Evolutionary conservation across 1,140 invertebrate genomes (phyloP), one percentile per base, ranked within the genome.

Genomic region (Drosophila navojoa): DNA sequence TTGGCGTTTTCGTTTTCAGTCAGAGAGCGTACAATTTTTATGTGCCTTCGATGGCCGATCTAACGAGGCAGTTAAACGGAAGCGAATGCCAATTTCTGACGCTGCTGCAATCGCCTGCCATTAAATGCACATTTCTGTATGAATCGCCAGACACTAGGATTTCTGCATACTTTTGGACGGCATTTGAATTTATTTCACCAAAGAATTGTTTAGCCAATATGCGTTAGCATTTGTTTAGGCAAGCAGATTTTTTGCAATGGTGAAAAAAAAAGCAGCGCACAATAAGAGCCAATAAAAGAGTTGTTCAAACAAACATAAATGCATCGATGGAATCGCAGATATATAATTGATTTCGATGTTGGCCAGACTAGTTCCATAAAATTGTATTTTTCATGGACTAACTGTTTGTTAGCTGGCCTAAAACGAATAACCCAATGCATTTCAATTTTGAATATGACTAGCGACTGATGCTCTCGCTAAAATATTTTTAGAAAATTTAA

Each of bases 11-110:
- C 64, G 67, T 70, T 79, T 81, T 76, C 81, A 77, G 74, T 61
- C 66, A 69, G 60, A 70, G 50, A 62, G 52, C 71, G 71, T 74
- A 54, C 58, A n/a, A 62, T 76, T 85, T 80, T 68, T 63, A 75
- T 61, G 47, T 52, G 62, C 55, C 60, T 64, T 77, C 64, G 47
- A 66, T 77, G 67, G 53, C 59, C 71, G 32, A 35, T 29, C 75
- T 81, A 87, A 86, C 81, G 82, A 86, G 82, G 75, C 79, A 78
- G 78, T 87, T 87, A 76, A 76, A 77, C 59, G 29, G 63, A 68
- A 76, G 68, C 49, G 7, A 64, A 25, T 63, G 60, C 63, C 75
- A 66, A 77, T 67, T 84, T 77, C 62, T 69, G 54, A 55, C 35
- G 40, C 40, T 38, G 35, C 50, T 76, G 76, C 78, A 79, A 79